Conservation (phyloP, 2,888 invertebrate genomes). For the Prosopocoilus inquinatus region DNA sequence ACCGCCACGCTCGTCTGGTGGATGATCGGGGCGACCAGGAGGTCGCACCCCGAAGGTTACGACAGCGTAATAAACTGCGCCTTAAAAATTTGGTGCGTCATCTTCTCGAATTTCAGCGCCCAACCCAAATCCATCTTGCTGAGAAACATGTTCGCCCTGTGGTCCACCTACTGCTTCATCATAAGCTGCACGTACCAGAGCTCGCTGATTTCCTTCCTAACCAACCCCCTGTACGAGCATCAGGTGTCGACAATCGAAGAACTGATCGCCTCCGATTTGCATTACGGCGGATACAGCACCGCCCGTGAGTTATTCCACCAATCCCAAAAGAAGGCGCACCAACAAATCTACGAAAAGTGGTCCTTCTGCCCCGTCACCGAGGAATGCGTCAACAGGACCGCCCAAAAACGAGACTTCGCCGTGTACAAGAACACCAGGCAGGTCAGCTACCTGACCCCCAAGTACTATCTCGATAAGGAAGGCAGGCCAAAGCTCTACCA, state of each 20-base stretch:
- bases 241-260: constrained; percentile 57
- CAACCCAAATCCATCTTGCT: constrained; percentile 17
- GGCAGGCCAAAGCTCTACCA: constrained; percentile 23
- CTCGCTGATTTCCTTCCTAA: constrained; percentile 58
- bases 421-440: constrained; percentile 26
- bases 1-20: constrained; percentile 16
- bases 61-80: constrained; percentile 9
- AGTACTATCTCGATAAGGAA: constrained; percentile 21
- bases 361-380: constrained; percentile 23
- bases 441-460: constrained; percentile 24
- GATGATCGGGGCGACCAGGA: constrained; percentile 10
- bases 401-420: constrained; percentile 25
- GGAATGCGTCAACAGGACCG: constrained; percentile 28
- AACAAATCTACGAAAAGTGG: constrained; percentile 24
- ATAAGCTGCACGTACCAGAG: constrained; percentile 58
- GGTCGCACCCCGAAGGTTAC: constrained; percentile 5
- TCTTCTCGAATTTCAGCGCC: constrained; percentile 43
- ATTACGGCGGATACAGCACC: constrained; percentile 41
- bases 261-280: constrained; percentile 51
- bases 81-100: constrained; percentile 35
- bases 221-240: constrained; percentile 54
- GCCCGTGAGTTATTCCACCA: constrained; percentile 14
- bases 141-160: constrained; percentile 49
- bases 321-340: constrained; percentile 9
- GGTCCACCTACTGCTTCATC: constrained; percentile 56